A percentile compares a stretch with the other conserved stretches of the same genome.
Evolutionary conservation across 2,888 invertebrate species (phyloP).

Genomic region (Cryptocephalus moraei): DNA sequence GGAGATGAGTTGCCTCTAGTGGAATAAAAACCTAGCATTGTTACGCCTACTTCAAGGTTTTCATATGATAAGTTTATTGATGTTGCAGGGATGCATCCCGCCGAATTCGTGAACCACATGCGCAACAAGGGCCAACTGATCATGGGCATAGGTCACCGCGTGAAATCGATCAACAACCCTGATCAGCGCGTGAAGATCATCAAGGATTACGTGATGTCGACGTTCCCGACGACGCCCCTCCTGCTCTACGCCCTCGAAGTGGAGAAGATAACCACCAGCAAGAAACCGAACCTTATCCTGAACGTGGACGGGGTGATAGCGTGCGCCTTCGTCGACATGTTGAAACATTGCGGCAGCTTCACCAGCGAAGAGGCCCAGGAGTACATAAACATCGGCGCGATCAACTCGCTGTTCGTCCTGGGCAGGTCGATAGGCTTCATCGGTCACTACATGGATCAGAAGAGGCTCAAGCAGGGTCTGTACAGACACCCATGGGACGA

Average conservation of each 20-base stretch:
- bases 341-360: slow-evolving; percentile 88
- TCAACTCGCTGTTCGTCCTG: slow-evolving; percentile 96
- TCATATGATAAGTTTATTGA: too few relatives aligned
- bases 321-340: slow-evolving; percentile 92
- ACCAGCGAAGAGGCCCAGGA: slow-evolving; percentile 96
- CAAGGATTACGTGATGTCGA: slow-evolving; percentile 88
- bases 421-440: slow-evolving; percentile 98
- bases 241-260: slow-evolving; percentile 93
- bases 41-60: too few relatives aligned
- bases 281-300: slow-evolving; percentile 99
- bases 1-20: too few relatives aligned
- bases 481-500: slow-evolving; percentile 99
- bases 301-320: slow-evolving; percentile 99
- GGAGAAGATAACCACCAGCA: slow-evolving; percentile 96
- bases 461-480: slow-evolving; percentile 94
- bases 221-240: slow-evolving; percentile 91
- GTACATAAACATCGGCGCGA: slow-evolving; percentile 93
- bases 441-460: slow-evolving; percentile 98
- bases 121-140: slow-evolving; percentile 94
- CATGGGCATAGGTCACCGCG: slow-evolving; percentile 96
- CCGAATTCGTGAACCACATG: slow-evolving; percentile 98
- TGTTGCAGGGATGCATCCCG: slow-evolving; percentile 74
- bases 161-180: slow-evolving; percentile 93
- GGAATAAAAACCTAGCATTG: too few relatives aligned
- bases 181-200: slow-evolving; percentile 96